Conservation (phyloP, 2,113 vertebrate species). For the Upupa epops region DNA sequence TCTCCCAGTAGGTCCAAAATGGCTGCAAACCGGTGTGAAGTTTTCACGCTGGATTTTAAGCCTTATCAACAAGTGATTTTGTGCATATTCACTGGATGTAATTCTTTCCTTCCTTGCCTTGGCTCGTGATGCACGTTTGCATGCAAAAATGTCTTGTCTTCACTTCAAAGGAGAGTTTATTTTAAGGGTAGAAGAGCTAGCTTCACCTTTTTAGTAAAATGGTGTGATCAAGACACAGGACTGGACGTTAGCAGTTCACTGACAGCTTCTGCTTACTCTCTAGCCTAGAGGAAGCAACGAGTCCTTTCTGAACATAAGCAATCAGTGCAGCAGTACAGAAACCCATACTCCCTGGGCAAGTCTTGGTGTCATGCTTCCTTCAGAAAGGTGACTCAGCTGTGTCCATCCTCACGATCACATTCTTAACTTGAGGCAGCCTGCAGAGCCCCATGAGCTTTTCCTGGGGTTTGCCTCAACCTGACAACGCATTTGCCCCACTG, state of each 20-base stretch:
- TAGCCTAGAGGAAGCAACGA: slow-evolving; percentile 4
- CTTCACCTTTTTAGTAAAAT: not conserved
- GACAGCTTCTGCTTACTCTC: not conserved
- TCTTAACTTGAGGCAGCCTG: not conserved
- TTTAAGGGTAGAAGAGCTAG: not conserved
- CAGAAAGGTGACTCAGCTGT: not conserved
- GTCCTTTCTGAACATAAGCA: not conserved
- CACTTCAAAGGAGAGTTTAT: slow-evolving; percentile 12
- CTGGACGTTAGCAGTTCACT: not conserved
- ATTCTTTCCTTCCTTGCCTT: slow-evolving; percentile 48
- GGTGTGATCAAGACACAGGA: not conserved
- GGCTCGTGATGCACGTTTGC: not conserved
- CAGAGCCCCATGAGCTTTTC: not conserved
- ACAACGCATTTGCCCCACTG: not conserved
- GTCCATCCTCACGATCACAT: not conserved
- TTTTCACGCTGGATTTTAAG: slow-evolving; percentile 49
- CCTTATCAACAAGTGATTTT: slow-evolving; percentile 16
- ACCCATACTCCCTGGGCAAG: not conserved
- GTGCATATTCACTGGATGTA: slow-evolving; percentile 35
- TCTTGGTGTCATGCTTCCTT: not conserved
- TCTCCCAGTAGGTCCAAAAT: slow-evolving; percentile 36
- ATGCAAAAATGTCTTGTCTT: not conserved
- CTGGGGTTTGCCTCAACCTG: not conserved
- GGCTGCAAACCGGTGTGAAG: slow-evolving; percentile 48
- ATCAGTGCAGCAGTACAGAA: not conserved